Base-by-base conservation (phyloP, 2,888 invertebrate species). In the Netelia inedita region DNA sequence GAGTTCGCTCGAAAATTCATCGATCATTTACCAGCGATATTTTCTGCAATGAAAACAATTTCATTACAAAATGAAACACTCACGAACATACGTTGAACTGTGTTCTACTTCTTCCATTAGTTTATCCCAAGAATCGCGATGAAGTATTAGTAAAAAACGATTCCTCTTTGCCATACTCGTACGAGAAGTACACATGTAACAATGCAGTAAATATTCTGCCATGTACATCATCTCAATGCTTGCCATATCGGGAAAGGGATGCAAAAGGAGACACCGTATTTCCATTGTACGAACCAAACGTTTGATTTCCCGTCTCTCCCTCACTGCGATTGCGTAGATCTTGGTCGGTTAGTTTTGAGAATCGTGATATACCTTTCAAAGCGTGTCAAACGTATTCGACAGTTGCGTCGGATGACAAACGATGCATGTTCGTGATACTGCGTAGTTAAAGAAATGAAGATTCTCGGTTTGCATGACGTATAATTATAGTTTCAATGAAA, bases 401-500 rank as follows among this genome's bases (percentile, higher is more conserved):
- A n/a, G 53, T 61, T 50, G 59, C 35, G 46, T 50, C 69, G 14
- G 14, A 41, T 61, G 78, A 61, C 59, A 41, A 11, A 21, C 16
- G 68, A n/a, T 5, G 28, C 9, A 23, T 50, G 50, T 53, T 11
- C 50, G 23, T 61, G 50, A 19, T 10, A 28, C 23, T 6, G 28
- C 11, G 53, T n/a, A 16, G 28, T 16, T 41, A 57, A 35, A 41
- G 72, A 43, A 14, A 65, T 53, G 66, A 78, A 16, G 65, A 72
- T 68, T 41, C 16, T 16, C 66, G 61, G 57, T 21, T 59, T 61
- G 55, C 75, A 21, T 35, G 41, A 50, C 19, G 46, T 46, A 61
- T 55, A 82, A 78, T 82, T 82, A 82, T 61, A 73, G 72, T 78
- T 28, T 14, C 57, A 41, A 59, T 73, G 19, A 1, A 21, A 53